Evolutionary conservation across 2,797 vertebrate species (phyloP).

Genomic region (Alauda arvensis): DNA sequence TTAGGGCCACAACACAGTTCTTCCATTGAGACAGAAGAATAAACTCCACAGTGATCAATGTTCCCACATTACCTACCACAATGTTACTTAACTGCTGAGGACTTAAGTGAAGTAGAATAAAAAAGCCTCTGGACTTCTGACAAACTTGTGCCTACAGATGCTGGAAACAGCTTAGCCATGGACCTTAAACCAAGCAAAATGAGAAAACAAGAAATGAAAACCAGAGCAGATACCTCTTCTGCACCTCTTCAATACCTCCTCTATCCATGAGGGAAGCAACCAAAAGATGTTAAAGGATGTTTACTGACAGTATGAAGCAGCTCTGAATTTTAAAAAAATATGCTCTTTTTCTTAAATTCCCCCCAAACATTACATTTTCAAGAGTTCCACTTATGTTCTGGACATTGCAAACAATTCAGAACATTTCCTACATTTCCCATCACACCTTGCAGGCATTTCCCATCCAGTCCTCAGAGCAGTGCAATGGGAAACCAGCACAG

Average conservation of each 20-base stretch:
- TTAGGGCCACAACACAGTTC: background rate
- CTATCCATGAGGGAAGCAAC: background rate
- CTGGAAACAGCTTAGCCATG: background rate
- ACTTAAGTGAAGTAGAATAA: background rate
- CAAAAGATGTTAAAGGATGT: background rate
- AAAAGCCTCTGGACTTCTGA: background rate
- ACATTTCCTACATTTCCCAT: background rate
- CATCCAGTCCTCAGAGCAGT: background rate
- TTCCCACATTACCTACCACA: background rate
- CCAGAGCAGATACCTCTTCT: background rate
- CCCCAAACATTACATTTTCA: background rate
- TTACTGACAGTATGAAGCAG: background rate
- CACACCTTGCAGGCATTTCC: background rate
- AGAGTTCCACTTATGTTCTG: background rate
- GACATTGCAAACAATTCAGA: background rate
- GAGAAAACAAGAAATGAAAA: background rate
- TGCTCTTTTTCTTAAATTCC: rapidly evolving
- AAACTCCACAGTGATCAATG: background rate
- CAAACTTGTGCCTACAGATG: background rate
- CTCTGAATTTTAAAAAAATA: background rate
- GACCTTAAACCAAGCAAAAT: background rate
- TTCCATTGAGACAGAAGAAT: background rate
- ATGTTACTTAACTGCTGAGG: background rate
- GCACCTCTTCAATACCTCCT: background rate
- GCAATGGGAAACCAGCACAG: background rate